Evolutionary conservation across 2,888 invertebrate species (phyloP).

Genomic region (Empis stercorea): DNA sequence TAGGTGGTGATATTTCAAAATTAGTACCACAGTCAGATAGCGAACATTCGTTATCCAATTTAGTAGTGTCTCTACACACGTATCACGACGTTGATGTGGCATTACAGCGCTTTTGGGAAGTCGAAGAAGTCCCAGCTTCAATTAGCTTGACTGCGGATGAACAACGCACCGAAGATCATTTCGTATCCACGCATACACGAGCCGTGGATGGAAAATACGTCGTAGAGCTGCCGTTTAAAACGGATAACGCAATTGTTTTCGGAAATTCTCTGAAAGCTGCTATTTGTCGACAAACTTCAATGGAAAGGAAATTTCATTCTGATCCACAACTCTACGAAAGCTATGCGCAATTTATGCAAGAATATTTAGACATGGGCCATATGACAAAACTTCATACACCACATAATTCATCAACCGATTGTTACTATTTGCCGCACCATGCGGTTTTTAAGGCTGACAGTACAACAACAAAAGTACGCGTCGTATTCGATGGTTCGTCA

Average conservation of each 20-base stretch:
- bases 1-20: no score
- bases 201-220: conserved; percentile 7
- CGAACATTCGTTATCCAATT: no score
- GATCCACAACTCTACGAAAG: conserved; percentile 5
- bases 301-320: conserved; percentile 8
- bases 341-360: conserved; percentile 10
- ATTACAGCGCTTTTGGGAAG: no score
- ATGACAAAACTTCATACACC: conserved; percentile 7
- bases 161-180: no score
- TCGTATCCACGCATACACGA: neutral
- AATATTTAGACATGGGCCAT: conserved; percentile 11
- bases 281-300: conserved; percentile 6
- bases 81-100: no score
- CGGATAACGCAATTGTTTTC: conserved; percentile 1
- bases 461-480: neutral
- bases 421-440: conserved; percentile 13
- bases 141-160: no score
- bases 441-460: conserved; percentile 12
- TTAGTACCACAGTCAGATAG: no score
- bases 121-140: no score
- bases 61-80: no score
- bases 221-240: conserved; percentile 7
- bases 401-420: conserved; percentile 3
- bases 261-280: conserved; percentile 5
- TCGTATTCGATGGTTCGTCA: no score